Percentiles rank a stretch among this genome's conserved stretches.
Evolutionary conservation across 2,888 invertebrate species (phyloP).

Genomic region (Luperina testacea): DNA sequence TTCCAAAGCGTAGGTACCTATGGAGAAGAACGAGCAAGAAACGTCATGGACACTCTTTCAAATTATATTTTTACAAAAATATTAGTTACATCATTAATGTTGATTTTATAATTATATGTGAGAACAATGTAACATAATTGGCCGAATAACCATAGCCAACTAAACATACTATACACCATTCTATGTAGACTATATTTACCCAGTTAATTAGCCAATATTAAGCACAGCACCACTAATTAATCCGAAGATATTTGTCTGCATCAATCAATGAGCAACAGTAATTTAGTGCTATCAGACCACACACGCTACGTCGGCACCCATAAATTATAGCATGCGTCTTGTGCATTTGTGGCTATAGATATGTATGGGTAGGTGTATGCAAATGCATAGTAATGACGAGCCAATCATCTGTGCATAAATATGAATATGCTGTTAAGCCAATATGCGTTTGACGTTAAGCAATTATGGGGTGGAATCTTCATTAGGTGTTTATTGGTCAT

Average conservation of each 20-base stretch:
- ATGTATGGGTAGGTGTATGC: constrained; percentile 22
- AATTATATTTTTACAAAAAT: too few relatives aligned
- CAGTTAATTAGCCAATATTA: constrained; percentile 63
- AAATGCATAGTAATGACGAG: constrained; percentile 59
- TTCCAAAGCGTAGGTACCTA: too few relatives aligned
- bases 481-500: constrained; percentile 25
- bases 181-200: constrained; percentile 48
- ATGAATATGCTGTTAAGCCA: constrained; percentile 48
- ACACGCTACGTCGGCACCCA: constrained; percentile 48
- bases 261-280: constrained; percentile 68
- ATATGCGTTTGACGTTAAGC: constrained; percentile 41
- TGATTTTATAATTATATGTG: too few relatives aligned
- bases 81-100: too few relatives aligned
- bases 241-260: constrained; percentile 66
- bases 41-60: too few relatives aligned
- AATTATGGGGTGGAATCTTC: constrained; percentile 36
- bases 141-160: neutral
- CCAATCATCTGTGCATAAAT: constrained; percentile 62
- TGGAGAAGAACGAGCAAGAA: too few relatives aligned
- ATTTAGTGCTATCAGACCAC: constrained; percentile 66
- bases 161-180: neutral
- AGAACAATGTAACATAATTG: constrained; percentile 2
- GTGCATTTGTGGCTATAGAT: neutral
- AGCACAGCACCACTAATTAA: constrained; percentile 62
- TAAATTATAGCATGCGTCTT: constrained; percentile 48